Conservation (phyloP, 2,888 invertebrate genomes). For the Oligia fasciuncula region DNA sequence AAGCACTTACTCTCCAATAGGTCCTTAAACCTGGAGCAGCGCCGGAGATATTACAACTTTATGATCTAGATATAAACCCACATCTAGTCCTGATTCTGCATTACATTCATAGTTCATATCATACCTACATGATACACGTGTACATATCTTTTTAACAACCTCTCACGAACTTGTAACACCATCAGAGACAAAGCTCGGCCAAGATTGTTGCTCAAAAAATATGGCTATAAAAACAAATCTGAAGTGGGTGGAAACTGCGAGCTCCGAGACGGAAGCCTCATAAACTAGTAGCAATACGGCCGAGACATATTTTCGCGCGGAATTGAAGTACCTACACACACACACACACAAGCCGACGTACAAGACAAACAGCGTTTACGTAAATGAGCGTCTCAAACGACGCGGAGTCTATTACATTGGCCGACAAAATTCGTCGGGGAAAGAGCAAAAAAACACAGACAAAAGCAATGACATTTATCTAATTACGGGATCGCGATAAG, state of each 20-base stretch:
- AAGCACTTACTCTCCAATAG: constrained; percentile 28
- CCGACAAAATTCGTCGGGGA: constrained; percentile 74
- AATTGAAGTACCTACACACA: constrained; percentile 65
- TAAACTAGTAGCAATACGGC: constrained; percentile 70
- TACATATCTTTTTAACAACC: constrained; percentile 28
- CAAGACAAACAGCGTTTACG: constrained; percentile 69
- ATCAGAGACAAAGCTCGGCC: constrained; percentile 41
- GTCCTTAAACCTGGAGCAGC: constrained; percentile 7
- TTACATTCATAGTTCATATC: constrained; percentile 25
- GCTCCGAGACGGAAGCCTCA: constrained; percentile 59
- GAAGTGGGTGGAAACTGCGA: constrained; percentile 69
- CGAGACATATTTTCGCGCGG: constrained; percentile 69
- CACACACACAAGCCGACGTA: constrained; percentile 60
- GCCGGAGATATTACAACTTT: constrained; percentile 31
- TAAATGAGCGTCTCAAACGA: constrained; percentile 72
- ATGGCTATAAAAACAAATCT: constrained; percentile 64
- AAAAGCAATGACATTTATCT: constrained; percentile 89
- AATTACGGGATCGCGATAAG: constrained; percentile 88
- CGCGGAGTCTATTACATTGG: constrained; percentile 76
- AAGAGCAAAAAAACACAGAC: constrained; percentile 79
- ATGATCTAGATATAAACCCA: constrained; percentile 35
- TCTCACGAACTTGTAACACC: constrained; percentile 30
- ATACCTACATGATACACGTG: background rate
- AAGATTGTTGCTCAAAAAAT: constrained; percentile 58
- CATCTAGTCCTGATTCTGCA: constrained; percentile 11